Evolutionary conservation across 1,140 invertebrate species (phyloP), one percentile per base, ranked within the genome.

Genomic region (Macrobrachium rosenbergii): DNA sequence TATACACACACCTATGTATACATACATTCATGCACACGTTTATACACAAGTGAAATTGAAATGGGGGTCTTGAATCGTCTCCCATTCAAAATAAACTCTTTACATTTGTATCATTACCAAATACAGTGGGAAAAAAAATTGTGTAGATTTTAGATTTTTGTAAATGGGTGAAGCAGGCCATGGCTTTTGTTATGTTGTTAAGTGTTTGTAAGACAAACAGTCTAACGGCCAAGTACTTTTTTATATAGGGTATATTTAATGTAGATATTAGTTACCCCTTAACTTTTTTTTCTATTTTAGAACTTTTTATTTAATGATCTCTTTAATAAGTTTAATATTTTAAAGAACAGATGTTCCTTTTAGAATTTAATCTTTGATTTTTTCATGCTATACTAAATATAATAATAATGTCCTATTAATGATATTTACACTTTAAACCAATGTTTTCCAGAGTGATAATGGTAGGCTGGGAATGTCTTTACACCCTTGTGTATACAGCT

Each of bases 191-290:
- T 28, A 64, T 14, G 21, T 80, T 43, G 28, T 62, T 64, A 64
- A 28, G 37, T 19, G 43, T 21, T 43, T 28, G 28, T 12, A 37
- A 43, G 37, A n/a, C n/a, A 19, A 43, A 81, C 60, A 64, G 23
- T 60, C 63, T n/a, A 45, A 67, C 78, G 78, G 78, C 78, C 62
- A 59, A 67, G 78, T 81, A 67, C 78, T 81, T 81, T 81, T 60
- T 37, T 37, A 37, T 59, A 59, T 78, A 23, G n/a, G 37, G 23
- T 72, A 72, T 43, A 60, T 67, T n/a, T 63, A 67, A 19, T 45
- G 62, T 81, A 43, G 21, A 23, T 67, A 43, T 63, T 60, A 72
- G 69, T 28, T 72, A 28, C 21, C 37, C 23, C 37, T 11, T 16
- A 3, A 60, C 12, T 80, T 80, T 62, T 60, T 63, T 37, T 10